phyloP scores from a whole-genome alignment of 2,113 vertebrate species.

The Xyrauchen texanus region DNA sequence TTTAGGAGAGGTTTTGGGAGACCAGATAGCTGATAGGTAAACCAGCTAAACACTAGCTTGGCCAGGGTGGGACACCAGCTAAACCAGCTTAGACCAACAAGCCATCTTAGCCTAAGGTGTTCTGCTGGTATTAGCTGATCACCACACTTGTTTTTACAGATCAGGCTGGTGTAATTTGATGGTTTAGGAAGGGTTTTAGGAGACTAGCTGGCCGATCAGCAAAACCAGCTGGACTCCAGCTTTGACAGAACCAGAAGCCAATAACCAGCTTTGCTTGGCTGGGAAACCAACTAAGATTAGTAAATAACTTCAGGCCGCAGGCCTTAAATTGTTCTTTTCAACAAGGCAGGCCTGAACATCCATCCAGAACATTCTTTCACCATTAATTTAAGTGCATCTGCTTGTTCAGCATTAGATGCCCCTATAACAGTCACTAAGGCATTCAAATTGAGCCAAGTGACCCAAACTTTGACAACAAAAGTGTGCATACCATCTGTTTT shows the following conservation, averaged over 20 bases:
- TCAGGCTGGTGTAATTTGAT: not conserved
- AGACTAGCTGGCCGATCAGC: not conserved
- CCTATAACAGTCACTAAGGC: constrained; percentile 18
- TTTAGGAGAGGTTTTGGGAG: too few species aligned
- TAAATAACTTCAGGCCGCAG: not conserved
- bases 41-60: too few species aligned
- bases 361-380: constrained; percentile 32
- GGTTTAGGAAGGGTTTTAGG: not conserved
- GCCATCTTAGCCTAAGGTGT: not conserved
- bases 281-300: not conserved
- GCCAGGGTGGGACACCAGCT: too few species aligned
- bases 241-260: not conserved
- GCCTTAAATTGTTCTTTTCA: not conserved
- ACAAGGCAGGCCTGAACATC: constrained; percentile 31
- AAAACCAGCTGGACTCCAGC: not conserved
- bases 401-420: constrained; percentile 36
- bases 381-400: constrained; percentile 27
- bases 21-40: too few species aligned
- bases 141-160: not conserved
- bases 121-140: not conserved
- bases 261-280: not conserved
- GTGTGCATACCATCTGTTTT: constrained; percentile 38
- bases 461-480: constrained; percentile 32
- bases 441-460: constrained; percentile 33
- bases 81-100: too few species aligned